Evolutionary conservation across 2,797 vertebrate species (phyloP).

Genomic region (Silurus aristotelis): DNA sequence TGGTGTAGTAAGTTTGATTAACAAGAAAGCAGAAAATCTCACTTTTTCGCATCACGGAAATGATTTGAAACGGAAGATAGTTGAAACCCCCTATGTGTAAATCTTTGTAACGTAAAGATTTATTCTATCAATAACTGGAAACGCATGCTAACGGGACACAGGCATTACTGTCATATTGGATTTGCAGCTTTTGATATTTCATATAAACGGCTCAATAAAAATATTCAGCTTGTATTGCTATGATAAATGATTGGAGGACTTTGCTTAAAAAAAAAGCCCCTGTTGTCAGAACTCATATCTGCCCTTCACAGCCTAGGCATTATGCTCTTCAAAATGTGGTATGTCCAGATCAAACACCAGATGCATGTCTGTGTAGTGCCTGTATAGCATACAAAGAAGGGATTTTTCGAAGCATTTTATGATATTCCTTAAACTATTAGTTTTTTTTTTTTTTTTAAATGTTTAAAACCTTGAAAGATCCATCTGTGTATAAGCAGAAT

Average conservation of each 20-base stretch:
- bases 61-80: not conserved
- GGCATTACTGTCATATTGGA: not conserved
- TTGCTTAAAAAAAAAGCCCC: not conserved
- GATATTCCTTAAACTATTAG: not conserved
- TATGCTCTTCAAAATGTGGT: not conserved
- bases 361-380: not conserved
- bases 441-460: not conserved
- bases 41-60: not conserved
- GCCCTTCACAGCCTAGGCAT: not conserved
- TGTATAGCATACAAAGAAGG: not conserved
- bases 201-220: not conserved
- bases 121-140: not conserved
- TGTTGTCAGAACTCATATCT: not conserved
- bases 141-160: not conserved
- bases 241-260: not conserved
- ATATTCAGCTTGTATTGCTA: conserved; percentile 6
- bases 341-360: not conserved
- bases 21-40: not conserved
- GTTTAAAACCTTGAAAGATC: conserved; percentile 16
- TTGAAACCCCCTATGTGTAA: not conserved
- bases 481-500: not conserved
- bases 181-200: not conserved
- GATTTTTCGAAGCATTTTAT: not conserved
- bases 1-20: not conserved
- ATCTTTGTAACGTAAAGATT: no score